Evolutionary conservation across 2,797 vertebrate genomes (phyloP).

Genomic region (Odontamblyopus lacepedii): DNA sequence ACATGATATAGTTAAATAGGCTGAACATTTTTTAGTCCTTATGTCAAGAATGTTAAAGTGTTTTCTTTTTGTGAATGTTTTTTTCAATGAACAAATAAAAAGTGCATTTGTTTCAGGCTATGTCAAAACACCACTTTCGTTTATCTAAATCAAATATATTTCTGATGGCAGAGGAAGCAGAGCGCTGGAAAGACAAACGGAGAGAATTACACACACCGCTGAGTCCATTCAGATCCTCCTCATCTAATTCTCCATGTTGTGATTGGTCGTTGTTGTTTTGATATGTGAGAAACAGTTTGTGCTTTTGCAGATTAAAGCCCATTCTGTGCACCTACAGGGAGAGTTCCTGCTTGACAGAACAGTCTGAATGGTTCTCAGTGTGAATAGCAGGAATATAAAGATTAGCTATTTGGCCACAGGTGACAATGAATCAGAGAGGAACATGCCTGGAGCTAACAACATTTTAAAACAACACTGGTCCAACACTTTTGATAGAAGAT

Average conservation of each 20-base stretch:
- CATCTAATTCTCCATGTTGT: background rate
- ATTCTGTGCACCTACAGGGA: background rate
- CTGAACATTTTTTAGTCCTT: too few relatives aligned
- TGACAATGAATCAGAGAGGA: background rate
- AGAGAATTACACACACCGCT: constrained; percentile 3
- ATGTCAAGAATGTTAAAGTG: background rate
- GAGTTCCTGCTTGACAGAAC: background rate
- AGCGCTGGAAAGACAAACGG: background rate
- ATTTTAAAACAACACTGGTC: background rate
- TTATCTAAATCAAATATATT: constrained; percentile 11
- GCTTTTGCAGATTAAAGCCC: background rate
- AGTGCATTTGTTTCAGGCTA: background rate
- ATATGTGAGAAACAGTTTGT: background rate
- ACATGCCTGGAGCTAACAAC: background rate
- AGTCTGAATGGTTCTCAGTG: background rate
- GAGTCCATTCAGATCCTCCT: background rate
- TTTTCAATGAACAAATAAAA: background rate
- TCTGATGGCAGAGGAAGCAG: background rate
- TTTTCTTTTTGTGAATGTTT: background rate
- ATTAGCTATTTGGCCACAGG: background rate
- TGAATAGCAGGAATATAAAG: background rate
- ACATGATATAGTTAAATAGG: too few relatives aligned
- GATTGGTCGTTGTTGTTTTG: background rate
- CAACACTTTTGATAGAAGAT: background rate
- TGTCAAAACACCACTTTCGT: background rate